Base-by-base conservation (phyloP, 2,113 vertebrate species). In the Anoura caudifer region DNA sequence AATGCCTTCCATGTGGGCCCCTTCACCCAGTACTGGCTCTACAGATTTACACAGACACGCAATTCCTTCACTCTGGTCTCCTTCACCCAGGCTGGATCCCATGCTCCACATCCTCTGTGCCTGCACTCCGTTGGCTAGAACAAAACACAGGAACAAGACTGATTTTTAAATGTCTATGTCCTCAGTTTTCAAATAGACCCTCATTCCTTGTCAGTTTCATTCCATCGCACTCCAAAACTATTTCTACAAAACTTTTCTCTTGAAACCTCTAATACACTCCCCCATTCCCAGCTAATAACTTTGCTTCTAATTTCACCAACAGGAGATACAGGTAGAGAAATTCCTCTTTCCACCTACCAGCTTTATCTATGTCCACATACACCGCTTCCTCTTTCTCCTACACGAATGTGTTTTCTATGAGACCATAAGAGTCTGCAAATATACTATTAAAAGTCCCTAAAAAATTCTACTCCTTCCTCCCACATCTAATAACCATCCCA, bases 21-120 rank as follows among this genome's bases (percentile, higher is more conserved):
- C 36, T 28, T 81, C 14, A n/a, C 41, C 33, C 67, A 54, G 12
- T 0, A 0, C 6, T 65, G 31, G 11, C n/a, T n/a, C 56, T 38
- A 36, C 1, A 6, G 65, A 13, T 50, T 38, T 43, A 20, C n/a
- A 7, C 3, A 45, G 5, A 3, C 36, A 47, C 3, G 1, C 13
- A 4, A 16, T 13, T 87, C 28, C 47, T 77, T 65, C 38, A 7
- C n/a, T 22, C 24, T 0, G 0, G 3, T 28, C 20, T 63, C 59
- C 70, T 43, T n/a, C 28, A 14, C 2, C n/a, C 43, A 41, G 13
- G 1, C 24, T 19, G 26, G 54, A 14, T 26, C 36, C 69, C 52
- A 2, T 38, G 12, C 41, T 47, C 88, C 52, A 19, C 17, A 10
- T 31, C 33, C 9, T 59, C 33, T 38, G 38, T 6, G 4, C 43